A percentile compares a stretch with the other conserved stretches of the same genome.
Conservation (phyloP, 2,113 vertebrate genomes). For the Phalacrocorax pelagicus region DNA sequence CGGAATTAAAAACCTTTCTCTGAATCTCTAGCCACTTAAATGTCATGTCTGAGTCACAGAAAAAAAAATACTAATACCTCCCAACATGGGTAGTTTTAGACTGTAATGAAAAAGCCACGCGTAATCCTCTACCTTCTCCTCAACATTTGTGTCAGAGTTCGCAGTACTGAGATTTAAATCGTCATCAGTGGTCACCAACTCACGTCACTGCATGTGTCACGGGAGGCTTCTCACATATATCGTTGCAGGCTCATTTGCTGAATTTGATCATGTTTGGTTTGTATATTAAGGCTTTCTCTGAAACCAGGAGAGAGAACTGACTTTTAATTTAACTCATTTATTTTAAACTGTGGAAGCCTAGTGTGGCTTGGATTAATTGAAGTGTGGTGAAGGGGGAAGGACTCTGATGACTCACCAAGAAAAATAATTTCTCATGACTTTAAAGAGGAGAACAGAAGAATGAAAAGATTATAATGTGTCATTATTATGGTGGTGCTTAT, state of each 20-base stretch:
- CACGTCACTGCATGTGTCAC: background rate
- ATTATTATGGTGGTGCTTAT: background rate
- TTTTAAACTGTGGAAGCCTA: background rate
- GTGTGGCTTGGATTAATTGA: background rate
- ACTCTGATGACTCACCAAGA: background rate
- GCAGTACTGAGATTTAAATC: background rate
- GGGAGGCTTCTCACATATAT: rapidly evolving
- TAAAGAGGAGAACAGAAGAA: background rate
- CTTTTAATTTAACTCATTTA: background rate
- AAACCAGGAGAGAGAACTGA: background rate
- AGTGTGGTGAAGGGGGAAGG: background rate
- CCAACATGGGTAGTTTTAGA: background rate
- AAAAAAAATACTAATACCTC: background rate
- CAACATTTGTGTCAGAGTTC: background rate
- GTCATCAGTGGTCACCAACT: background rate
- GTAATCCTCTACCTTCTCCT: background rate
- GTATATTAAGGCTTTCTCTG: background rate
- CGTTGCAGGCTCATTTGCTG: background rate
- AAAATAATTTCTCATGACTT: background rate
- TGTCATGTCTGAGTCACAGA: background rate
- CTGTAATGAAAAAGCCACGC: background rate
- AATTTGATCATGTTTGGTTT: background rate
- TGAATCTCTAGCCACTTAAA: background rate
- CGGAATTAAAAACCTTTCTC: background rate
- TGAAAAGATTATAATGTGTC: background rate